Evolutionary conservation across 1,140 invertebrate genomes (phyloP).

Genomic region (Daktulosphaira vitifoliae): DNA sequence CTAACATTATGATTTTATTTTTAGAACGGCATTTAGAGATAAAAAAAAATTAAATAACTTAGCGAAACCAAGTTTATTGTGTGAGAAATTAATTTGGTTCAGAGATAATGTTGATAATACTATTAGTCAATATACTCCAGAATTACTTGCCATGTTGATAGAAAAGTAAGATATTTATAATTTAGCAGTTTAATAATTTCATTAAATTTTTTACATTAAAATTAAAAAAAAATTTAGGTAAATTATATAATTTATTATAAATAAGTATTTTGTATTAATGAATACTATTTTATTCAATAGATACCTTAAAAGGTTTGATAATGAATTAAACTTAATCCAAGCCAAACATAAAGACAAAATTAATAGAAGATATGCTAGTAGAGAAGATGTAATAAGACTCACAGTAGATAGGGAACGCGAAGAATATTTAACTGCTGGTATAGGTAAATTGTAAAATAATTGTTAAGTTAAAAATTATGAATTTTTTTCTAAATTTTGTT

Average conservation of each 20-base stretch:
- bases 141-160: neutral
- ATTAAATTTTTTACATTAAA: neutral
- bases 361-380: conserved; percentile 18
- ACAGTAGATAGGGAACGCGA: conserved; percentile 17
- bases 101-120: conserved; percentile 26
- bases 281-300: neutral
- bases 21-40: conserved; percentile 12
- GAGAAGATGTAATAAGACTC: conserved; percentile 20
- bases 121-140: conserved; percentile 7
- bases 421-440: conserved; percentile 21
- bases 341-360: conserved; percentile 10
- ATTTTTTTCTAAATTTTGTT: too few relatives aligned
- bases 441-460: too few relatives aligned
- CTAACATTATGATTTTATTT: neutral
- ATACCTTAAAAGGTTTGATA: conserved; percentile 13
- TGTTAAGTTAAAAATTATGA: too few relatives aligned
- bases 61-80: conserved; percentile 20
- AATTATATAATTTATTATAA: too few relatives aligned
- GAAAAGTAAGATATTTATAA: conserved; percentile 3
- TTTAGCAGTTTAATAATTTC: neutral
- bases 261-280: too few relatives aligned
- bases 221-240: too few relatives aligned
- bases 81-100: conserved; percentile 27
- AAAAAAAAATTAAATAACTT: conserved; percentile 10
- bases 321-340: conserved; percentile 13